Conservation (phyloP, 1,140 invertebrate genomes). For the Orius insidiosus region DNA sequence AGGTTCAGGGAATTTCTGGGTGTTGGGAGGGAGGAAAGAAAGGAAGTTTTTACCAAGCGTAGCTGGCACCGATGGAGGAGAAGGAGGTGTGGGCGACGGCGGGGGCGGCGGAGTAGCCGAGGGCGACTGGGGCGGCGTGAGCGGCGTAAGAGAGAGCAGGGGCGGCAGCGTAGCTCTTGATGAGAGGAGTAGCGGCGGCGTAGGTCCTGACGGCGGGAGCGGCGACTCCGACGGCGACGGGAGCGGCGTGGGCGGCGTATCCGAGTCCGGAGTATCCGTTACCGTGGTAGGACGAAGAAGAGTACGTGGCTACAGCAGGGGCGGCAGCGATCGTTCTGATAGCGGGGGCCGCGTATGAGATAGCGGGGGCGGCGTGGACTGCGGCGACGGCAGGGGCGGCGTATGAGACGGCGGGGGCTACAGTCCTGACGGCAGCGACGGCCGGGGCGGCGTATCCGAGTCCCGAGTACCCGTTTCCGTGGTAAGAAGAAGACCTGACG, state of each 20-base stretch:
- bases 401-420: slow-evolving; percentile 5
- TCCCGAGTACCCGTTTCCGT: background rate
- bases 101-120: slow-evolving; percentile 12
- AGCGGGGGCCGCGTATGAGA: slow-evolving; percentile 17
- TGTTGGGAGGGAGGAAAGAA: background rate
- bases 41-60: slow-evolving; percentile 13
- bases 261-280: slow-evolving; percentile 8
- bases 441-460: slow-evolving; percentile 10
- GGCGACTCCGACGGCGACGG: slow-evolving; percentile 7
- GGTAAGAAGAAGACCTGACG: slow-evolving; percentile 5
- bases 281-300: slow-evolving; percentile 1
- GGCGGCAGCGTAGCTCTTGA: slow-evolving; percentile 14
- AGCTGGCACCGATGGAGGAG: slow-evolving; percentile 12
- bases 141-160: slow-evolving; percentile 16
- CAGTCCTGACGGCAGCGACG: background rate
- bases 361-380: slow-evolving; percentile 2
- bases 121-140: slow-evolving; percentile 11
- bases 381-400: slow-evolving; percentile 7
- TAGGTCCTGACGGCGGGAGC: slow-evolving; percentile 13
- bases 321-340: slow-evolving; percentile 15
- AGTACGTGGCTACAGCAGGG: slow-evolving; percentile 18
- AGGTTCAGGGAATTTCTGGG: too few relatives aligned
- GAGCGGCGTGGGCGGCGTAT: slow-evolving; percentile 13
- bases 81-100: slow-evolving; percentile 13
- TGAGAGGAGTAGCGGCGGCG: slow-evolving; percentile 13